Evolutionary conservation across 2,113 vertebrate genomes (phyloP).

Genomic region (Perca schrenkii): DNA sequence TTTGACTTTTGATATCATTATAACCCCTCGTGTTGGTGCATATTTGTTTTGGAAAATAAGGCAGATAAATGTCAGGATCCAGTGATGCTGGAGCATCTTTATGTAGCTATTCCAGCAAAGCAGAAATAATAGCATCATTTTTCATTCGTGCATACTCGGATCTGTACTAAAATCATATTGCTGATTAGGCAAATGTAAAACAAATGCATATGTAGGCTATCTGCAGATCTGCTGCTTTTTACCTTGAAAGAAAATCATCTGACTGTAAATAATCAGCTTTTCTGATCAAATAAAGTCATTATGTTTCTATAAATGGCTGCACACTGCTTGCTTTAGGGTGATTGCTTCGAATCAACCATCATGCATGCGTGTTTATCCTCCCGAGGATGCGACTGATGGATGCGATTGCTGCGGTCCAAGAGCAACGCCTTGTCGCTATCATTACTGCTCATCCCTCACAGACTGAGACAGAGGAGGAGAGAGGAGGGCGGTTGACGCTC

Average conservation of each 20-base stretch:
- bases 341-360: conserved; percentile 42
- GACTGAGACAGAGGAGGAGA: background rate
- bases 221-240: conserved; percentile 1
- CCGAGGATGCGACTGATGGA: conserved; percentile 73
- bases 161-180: background rate
- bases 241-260: background rate
- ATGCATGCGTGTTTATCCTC: conserved; percentile 35
- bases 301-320: conserved; percentile 66
- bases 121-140: background rate
- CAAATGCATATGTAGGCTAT: background rate
- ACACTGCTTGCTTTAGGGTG: conserved; percentile 39
- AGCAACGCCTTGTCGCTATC: conserved; percentile 73
- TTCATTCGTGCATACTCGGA: conserved; percentile 1
- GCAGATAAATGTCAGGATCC: conserved; percentile 23
- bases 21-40: no score
- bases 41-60: background rate
- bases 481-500: conserved; percentile 34
- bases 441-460: conserved; percentile 62
- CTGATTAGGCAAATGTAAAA: background rate
- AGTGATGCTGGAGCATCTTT: conserved; percentile 40
- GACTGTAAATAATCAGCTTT: conserved; percentile 27
- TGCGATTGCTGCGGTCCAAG: conserved; percentile 67
- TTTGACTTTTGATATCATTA: background rate
- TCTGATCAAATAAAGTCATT: conserved; percentile 52
- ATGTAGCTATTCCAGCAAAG: conserved; percentile 32